Base-by-base conservation (phyloP, 2,797 vertebrate genomes). In the Gallinago solitaria region DNA sequence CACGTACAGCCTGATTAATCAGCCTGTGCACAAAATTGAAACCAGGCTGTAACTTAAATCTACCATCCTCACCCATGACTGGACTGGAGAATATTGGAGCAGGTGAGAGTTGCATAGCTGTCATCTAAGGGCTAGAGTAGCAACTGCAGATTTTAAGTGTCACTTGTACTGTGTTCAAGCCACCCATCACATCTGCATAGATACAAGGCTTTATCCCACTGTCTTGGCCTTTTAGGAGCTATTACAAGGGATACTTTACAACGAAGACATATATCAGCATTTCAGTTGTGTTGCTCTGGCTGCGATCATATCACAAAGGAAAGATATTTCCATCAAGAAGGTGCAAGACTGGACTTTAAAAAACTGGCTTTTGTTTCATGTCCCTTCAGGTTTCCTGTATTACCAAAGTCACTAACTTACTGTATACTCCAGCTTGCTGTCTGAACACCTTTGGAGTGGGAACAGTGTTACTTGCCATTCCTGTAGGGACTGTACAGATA, bases 1-100 rank as follows among this genome's bases (percentile, higher is more conserved):
- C 93, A 84, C 33, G 0, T 73, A 63, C 21, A 74, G 45, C 35
- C 77, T 93, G 88, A 87, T 79, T 92, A 92, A 92, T 77, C 95
- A 91, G 81, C 60, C 74, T 84, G 43, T 60, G 14, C 41, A 23
- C 30, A 56, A 63, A 93, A 87, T 3, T 87, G 74, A 84, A 87
- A 70, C 14, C 23, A 23, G 56, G 11, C 14, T 74, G 48, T 24
- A 63, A 23, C 65, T 70, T 43, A 76, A 76, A 73, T 35, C 43
- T 67, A 4, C 51, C 20, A 12, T 63, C 59, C 39, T 32, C 70
- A 83, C 9, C 59, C 35, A 18, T 20, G n/a, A 24, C 14, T 60
- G 68, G 48, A 18, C 74, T 77, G 68, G 56, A 60, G 68, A 57
- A 18, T 37, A 21, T 45, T 33, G n/a, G 27, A 25, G 33, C 54